Conservation (phyloP, 2,888 invertebrate species). For the Uloborus plumipes region DNA sequence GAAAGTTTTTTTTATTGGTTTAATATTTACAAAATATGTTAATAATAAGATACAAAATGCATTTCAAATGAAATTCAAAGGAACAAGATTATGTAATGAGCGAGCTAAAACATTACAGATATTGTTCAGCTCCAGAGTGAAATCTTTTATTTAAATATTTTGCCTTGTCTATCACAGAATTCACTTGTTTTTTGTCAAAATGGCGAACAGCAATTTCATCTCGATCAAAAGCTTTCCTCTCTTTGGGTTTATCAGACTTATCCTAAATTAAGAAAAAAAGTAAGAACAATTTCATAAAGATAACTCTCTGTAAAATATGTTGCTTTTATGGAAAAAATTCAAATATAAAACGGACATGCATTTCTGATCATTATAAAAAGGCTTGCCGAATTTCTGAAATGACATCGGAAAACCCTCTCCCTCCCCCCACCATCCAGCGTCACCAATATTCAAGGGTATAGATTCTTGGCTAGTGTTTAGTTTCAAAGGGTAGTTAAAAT, state of each 20-base stretch:
- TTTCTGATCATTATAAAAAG: too few relatives aligned
- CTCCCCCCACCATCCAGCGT: too few relatives aligned
- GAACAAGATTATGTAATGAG: not conserved
- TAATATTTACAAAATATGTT: too few relatives aligned
- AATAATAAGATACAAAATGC: too few relatives aligned
- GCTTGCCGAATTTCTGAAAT: too few relatives aligned
- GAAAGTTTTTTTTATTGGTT: too few relatives aligned
- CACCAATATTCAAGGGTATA: too few relatives aligned
- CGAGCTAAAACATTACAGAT: constrained; percentile 12
- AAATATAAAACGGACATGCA: too few relatives aligned
- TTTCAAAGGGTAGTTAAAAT: too few relatives aligned
- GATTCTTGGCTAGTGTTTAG: too few relatives aligned
- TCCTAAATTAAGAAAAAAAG: constrained; percentile 20
- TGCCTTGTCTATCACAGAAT: constrained; percentile 61
- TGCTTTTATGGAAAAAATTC: not conserved
- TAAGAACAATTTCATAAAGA: constrained; percentile 1
- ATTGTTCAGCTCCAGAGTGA: constrained; percentile 33
- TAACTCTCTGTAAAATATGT: not conserved
- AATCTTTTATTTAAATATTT: constrained; percentile 54
- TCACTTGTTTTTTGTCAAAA: constrained; percentile 48
- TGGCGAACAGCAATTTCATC: constrained; percentile 50
- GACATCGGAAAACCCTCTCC: too few relatives aligned
- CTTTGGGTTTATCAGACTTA: constrained; percentile 18
- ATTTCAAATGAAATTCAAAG: too few relatives aligned
- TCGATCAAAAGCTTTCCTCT: constrained; percentile 58